Base-by-base conservation (phyloP, 2,888 invertebrate species). In the Dryococelus australis region DNA sequence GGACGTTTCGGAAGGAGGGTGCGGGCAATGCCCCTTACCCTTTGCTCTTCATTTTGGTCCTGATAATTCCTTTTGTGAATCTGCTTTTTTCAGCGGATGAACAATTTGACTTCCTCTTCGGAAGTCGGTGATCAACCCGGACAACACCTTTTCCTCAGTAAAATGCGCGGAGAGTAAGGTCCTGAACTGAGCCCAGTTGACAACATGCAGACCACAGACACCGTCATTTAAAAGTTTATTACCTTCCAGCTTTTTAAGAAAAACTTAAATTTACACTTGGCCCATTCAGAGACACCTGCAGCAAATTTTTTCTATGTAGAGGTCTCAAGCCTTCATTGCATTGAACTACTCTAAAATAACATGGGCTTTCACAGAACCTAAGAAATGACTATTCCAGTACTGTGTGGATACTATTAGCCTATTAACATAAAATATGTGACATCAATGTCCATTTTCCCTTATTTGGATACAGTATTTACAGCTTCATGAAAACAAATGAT, bases 251-350 rank as follows among this genome's bases (percentile, higher is more conserved):
- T 79, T 79, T 79, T 79, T 79, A 3, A 4, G 9, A 8, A 79
- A 8, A 79, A 24, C 79, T 79, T 79, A 79, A 79, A 79, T 79
- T 79, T 79, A 79, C 79, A n/a, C 79, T 79, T 79, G 79, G 79
- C 79, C n/a, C 79, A 79, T 24, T 10, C 79, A 79, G 9, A 8
- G 79, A 79, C 27, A 79, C 79, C 9, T 79, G 79, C 20, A 79
- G 79, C n/a, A 79, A 79, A 79, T 79, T 79, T 20, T 79, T 79
- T 6, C 79, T 5, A 24, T 10, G 27, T 79, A 79, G 10, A 79
- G 9, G 35, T 35, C 35, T 35, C 35, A 35, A 35, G 79, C 79
- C 79, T 79, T 79, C 79, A 79, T 79, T 79, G 10, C 79, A 79
- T 79, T 79, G 10, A 79, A 79, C 16, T 79, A 20, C n/a, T 79